Evolutionary conservation across 1,140 invertebrate genomes (phyloP).

Genomic region (Drosophila suzukii): DNA sequence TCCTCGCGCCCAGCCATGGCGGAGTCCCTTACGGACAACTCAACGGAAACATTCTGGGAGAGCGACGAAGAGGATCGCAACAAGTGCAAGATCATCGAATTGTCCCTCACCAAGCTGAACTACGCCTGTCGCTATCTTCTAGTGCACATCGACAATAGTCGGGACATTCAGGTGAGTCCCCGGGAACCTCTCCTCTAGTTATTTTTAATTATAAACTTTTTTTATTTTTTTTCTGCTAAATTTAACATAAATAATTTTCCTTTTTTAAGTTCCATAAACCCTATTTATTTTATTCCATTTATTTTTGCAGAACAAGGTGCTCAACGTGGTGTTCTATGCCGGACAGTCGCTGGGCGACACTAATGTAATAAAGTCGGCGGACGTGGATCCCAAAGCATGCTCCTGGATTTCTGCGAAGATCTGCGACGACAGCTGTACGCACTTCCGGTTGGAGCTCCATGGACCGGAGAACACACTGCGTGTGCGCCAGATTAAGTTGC

Average conservation of each 20-base stretch:
- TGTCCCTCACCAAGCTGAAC: conserved; percentile 84
- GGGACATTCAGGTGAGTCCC: conserved; percentile 92
- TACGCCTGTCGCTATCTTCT: conserved; percentile 87
- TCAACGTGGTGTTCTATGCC: conserved; percentile 91
- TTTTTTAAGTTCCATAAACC: background rate
- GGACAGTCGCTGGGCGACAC: conserved; percentile 93
- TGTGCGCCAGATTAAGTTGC: conserved; percentile 91
- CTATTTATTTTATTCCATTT: too few relatives aligned
- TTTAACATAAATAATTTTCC: too few relatives aligned
- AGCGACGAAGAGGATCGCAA: conserved; percentile 98
- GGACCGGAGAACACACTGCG: conserved; percentile 96
- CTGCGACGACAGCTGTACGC: conserved; percentile 83
- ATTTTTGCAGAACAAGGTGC: conserved; percentile 92
- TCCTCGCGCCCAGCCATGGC: conserved; percentile 97
- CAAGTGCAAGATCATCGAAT: conserved; percentile 92
- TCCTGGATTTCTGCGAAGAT: conserved; percentile 95
- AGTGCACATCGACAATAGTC: conserved; percentile 96
- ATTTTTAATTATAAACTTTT: too few relatives aligned
- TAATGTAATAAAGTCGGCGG: conserved; percentile 90
- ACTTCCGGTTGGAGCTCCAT: conserved; percentile 92
- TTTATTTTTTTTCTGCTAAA: too few relatives aligned
- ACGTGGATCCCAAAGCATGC: conserved; percentile 91
- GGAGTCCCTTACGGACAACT: conserved; percentile 95
- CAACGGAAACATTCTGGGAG: conserved; percentile 99
- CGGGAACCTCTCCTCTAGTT: too few relatives aligned